Percentiles rank a stretch among this genome's conserved stretches.
Conservation (phyloP, 2,797 vertebrate species). For the Fistularia commersonii region DNA sequence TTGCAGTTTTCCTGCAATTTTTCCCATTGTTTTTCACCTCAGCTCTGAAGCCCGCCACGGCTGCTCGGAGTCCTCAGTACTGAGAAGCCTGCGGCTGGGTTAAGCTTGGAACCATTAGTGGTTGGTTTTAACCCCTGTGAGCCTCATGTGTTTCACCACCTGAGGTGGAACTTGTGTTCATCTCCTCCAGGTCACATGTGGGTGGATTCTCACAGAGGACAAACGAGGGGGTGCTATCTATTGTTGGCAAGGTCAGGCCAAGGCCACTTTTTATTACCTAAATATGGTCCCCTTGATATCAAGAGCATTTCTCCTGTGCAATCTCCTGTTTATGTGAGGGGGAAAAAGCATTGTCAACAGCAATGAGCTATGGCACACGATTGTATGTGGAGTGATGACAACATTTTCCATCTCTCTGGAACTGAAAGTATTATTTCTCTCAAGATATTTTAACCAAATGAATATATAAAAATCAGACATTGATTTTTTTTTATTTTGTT, state of each 20-base stretch:
- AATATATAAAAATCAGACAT: too few species aligned
- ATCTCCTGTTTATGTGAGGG: slow-evolving; percentile 6
- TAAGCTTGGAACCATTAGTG: slow-evolving; percentile 63
- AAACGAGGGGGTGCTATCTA: slow-evolving; percentile 26
- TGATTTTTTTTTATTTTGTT: too few species aligned
- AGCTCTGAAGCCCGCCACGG: slow-evolving; percentile 44
- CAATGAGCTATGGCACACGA: neutral
- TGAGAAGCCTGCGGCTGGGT: slow-evolving; percentile 59
- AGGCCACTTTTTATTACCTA: slow-evolving; percentile 38
- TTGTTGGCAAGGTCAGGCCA: slow-evolving; percentile 38
- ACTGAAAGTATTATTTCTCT: too few species aligned
- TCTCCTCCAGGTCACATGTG: slow-evolving; percentile 35
- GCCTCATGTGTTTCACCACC: slow-evolving; percentile 57
- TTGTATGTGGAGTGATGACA: neutral
- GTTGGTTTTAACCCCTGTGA: slow-evolving; percentile 65
- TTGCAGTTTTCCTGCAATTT: slow-evolving; percentile 70
- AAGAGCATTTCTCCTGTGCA: slow-evolving; percentile 16
- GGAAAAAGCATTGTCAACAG: slow-evolving; percentile 13
- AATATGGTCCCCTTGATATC: slow-evolving; percentile 19
- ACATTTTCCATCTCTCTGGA: neutral
- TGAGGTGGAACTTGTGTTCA: slow-evolving; percentile 44
- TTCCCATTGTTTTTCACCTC: slow-evolving; percentile 66
- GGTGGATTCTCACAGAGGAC: slow-evolving; percentile 44
- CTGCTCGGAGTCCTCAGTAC: slow-evolving; percentile 46
- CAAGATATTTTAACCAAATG: too few species aligned